Percentiles rank a stretch among this genome's conserved stretches.
phyloP scores from a whole-genome alignment of 2,113 vertebrate species.

The Panthera leo region DNA sequence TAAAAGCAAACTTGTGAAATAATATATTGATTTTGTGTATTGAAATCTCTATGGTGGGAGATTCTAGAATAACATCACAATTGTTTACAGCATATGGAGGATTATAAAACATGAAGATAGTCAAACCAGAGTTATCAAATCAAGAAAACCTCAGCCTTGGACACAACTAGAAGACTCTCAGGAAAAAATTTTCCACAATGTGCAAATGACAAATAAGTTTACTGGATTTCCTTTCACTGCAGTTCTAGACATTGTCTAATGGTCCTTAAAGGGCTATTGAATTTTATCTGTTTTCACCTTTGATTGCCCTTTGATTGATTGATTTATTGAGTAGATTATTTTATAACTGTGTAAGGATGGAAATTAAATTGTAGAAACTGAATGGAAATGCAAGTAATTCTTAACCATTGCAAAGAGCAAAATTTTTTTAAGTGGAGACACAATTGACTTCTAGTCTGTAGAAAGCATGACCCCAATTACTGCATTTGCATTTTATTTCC shows the following conservation, averaged over 20 bases:
- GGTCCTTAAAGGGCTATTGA: neutral
- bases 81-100: neutral
- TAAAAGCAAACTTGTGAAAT: neutral
- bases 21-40: neutral
- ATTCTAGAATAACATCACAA: neutral
- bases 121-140: neutral
- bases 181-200: neutral
- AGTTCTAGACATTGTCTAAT: neutral
- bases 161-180: neutral
- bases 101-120: neutral
- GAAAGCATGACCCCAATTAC: neutral
- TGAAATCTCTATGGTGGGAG: neutral
- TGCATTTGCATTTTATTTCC: neutral
- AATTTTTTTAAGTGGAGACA: neutral
- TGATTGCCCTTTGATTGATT: neutral
- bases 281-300: neutral
- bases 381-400: neutral
- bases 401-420: neutral
- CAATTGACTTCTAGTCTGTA: neutral
- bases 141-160: neutral
- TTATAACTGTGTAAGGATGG: neutral
- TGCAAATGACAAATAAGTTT: neutral
- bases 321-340: neutral
- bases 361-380: neutral
- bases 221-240: neutral